Percentiles rank a stretch among this genome's conserved stretches.
Conservation (phyloP, 2,888 invertebrate genomes). For the Zhuqinia jingwanae region DNA sequence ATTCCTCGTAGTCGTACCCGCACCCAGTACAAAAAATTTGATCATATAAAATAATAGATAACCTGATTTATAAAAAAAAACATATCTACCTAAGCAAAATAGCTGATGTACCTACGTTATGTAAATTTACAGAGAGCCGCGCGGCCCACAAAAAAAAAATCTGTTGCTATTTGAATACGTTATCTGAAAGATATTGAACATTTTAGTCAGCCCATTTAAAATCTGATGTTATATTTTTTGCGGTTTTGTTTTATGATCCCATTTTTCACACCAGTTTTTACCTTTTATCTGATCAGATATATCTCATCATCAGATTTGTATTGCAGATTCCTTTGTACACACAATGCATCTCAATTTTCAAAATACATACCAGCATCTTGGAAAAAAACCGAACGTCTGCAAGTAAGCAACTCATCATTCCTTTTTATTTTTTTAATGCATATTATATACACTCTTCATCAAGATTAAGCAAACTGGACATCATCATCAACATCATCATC, state of each 20-base stretch:
- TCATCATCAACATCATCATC: too few species aligned
- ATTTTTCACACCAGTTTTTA: constrained; percentile 41
- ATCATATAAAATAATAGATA: too few species aligned
- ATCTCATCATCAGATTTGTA: constrained; percentile 6
- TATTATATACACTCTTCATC: background rate
- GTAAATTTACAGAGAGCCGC: too few species aligned
- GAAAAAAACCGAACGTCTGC: background rate
- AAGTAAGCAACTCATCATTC: background rate
- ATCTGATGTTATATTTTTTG: background rate
- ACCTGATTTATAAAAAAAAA: too few species aligned
- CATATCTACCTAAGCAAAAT: too few species aligned
- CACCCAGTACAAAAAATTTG: too few species aligned
- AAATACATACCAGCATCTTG: background rate
- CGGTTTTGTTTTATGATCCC: constrained; percentile 29
- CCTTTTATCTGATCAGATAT: constrained; percentile 17
- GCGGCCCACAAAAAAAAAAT: too few species aligned
- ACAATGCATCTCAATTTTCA: constrained; percentile 31
- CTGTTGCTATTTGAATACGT: too few species aligned
- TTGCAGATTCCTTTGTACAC: too few species aligned
- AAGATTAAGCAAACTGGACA: constrained; percentile 36
- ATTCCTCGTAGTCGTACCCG: too few species aligned
- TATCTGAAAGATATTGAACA: too few species aligned
- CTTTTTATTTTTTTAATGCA: background rate
- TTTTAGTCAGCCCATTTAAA: constrained; percentile 30
- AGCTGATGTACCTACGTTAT: too few species aligned